These are phyloP conservation scores for Prenolepis imparis DNA, from an alignment of 2,888 invertebrate genomes.

Conservation along the genomic window DNA sequence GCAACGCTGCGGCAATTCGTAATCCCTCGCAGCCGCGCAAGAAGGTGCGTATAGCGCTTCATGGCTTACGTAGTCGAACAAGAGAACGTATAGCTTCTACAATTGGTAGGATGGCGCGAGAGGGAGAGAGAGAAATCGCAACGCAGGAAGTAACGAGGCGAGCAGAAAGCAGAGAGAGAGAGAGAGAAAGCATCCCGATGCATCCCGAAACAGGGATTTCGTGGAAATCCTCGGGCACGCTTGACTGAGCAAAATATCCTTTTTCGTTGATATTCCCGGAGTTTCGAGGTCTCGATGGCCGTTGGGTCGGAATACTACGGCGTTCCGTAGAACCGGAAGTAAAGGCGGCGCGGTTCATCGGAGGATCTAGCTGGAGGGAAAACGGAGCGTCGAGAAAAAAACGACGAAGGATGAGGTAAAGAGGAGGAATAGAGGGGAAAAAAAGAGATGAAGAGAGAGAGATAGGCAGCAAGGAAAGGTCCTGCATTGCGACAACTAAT, in stretches of 20 bases:
- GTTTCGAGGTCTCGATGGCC: constrained; percentile 72
- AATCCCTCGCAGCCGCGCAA: constrained; percentile 69
- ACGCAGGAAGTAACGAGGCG: constrained; percentile 47
- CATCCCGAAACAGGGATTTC: constrained; percentile 83
- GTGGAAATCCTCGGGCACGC: constrained; percentile 78
- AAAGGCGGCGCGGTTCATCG: constrained; percentile 30
- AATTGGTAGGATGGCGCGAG: constrained; percentile 14
- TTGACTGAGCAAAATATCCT: constrained; percentile 83
- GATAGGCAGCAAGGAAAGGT: constrained; percentile 73
- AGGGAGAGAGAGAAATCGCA: constrained; percentile 39
- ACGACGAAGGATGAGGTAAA: constrained; percentile 31
- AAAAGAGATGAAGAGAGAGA: constrained; percentile 61
- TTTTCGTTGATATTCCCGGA: constrained; percentile 79
- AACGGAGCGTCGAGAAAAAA: constrained; percentile 58
- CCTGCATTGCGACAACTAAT: constrained; percentile 86
- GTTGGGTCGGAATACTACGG: constrained; percentile 50
- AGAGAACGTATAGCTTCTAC: constrained; percentile 7
- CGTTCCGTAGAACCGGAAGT: constrained; percentile 37
- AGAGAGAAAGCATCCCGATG: constrained; percentile 56
- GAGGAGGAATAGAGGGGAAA: constrained; percentile 44
- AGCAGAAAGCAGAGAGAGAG: constrained; percentile 39
- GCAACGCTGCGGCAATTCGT: constrained; percentile 72
- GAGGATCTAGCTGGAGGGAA: constrained; percentile 55
- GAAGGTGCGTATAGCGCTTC: constrained; percentile 56
- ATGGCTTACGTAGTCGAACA: constrained; percentile 54